phyloP scores from a whole-genome alignment of 2,113 vertebrate species.

The Pluvialis apricaria region DNA sequence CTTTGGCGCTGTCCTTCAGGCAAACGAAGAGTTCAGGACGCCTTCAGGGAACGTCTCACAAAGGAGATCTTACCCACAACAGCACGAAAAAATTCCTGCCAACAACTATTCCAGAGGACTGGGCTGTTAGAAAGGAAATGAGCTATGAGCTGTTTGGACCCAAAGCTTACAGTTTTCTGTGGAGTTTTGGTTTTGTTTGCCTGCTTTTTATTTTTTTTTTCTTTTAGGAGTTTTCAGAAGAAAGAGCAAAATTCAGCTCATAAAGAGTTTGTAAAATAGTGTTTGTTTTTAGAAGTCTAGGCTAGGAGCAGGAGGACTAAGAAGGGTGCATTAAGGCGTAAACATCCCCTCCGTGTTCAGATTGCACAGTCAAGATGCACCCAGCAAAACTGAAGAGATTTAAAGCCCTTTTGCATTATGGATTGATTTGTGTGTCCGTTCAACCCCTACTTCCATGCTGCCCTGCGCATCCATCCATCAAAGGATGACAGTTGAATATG shows the following conservation, averaged over 20 bases:
- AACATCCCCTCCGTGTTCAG: rapidly evolving
- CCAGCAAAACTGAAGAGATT: background rate
- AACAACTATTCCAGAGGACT: background rate
- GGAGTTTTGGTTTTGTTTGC: background rate
- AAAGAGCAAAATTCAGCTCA: background rate
- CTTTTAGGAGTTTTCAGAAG: background rate
- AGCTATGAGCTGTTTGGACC: background rate
- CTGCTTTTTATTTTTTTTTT: no score
- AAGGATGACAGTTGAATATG: background rate
- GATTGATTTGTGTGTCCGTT: background rate
- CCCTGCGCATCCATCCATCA: background rate
- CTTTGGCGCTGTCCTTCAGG: background rate
- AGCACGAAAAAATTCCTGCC: background rate
- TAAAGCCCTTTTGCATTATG: background rate
- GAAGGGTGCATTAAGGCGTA: no score
- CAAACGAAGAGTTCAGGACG: background rate
- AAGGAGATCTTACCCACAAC: background rate
- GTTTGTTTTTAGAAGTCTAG: background rate
- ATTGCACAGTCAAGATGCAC: no score
- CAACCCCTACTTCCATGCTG: background rate
- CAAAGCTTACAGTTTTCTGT: background rate
- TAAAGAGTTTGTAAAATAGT: background rate
- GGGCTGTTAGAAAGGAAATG: background rate
- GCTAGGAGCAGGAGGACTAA: background rate
- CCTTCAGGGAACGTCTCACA: background rate